phyloP scores from a whole-genome alignment of 2,797 vertebrate genomes.

The Delichon dasypus region DNA sequence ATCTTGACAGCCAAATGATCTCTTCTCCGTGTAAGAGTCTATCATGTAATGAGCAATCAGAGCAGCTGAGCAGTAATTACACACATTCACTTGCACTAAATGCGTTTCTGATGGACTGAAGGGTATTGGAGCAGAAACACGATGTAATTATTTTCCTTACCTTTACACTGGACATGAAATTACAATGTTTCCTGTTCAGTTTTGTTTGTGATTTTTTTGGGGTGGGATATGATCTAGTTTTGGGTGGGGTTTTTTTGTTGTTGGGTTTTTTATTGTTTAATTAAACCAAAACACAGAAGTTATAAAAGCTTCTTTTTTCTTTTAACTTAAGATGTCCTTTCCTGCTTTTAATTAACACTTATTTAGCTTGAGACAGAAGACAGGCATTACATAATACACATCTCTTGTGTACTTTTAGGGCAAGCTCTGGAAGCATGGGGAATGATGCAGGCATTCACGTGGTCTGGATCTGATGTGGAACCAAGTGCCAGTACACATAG shows the following conservation, averaged over 20 bases:
- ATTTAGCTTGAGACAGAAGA: background rate
- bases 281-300: background rate
- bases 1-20: slow-evolving; percentile 24
- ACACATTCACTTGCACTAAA: background rate
- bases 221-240: background rate
- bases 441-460: background rate
- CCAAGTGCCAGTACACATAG: background rate
- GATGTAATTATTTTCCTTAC: background rate
- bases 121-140: background rate
- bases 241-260: no score
- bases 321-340: background rate
- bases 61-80: slow-evolving; percentile 27
- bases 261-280: background rate
- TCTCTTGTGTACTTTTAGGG: background rate
- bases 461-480: background rate
- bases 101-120: background rate
- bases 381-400: background rate
- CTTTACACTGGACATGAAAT: background rate
- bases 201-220: background rate
- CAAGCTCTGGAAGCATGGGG: background rate
- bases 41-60: slow-evolving; percentile 28
- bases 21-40: slow-evolving; percentile 4
- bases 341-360: background rate
- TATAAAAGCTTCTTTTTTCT: background rate
- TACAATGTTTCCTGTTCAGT: background rate